A percentile compares a stretch with the other conserved stretches of the same genome.
phyloP scores from a whole-genome alignment of 2,888 invertebrate species.

The Drosophila villosipedis region DNA sequence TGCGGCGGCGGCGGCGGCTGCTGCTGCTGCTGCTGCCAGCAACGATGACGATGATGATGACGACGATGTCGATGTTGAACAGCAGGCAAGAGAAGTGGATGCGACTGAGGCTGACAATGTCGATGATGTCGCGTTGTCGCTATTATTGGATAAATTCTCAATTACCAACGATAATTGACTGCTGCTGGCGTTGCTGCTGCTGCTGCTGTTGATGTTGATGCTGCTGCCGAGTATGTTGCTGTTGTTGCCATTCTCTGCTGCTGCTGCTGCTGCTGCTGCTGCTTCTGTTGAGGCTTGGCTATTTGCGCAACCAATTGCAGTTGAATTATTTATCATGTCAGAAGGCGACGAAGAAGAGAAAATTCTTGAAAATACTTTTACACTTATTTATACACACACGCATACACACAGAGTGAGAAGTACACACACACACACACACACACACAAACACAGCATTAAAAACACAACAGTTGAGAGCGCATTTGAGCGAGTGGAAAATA shows the following conservation, averaged over 20 bases:
- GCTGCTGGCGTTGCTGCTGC: slow-evolving; percentile 56
- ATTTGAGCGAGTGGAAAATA: slow-evolving; percentile 68
- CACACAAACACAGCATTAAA: slow-evolving; percentile 56
- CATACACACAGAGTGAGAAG: slow-evolving; percentile 26
- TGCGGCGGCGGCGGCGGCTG: slow-evolving; percentile 1
- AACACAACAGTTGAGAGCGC: slow-evolving; percentile 48
- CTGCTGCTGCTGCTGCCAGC: background rate
- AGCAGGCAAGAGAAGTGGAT: slow-evolving; percentile 33
- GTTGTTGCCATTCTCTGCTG: slow-evolving; percentile 47
- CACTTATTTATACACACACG: slow-evolving; percentile 65
- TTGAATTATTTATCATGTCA: slow-evolving; percentile 81
- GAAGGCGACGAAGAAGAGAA: slow-evolving; percentile 67
- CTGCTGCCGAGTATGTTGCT: slow-evolving; percentile 45
- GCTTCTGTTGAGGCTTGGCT: slow-evolving; percentile 56
- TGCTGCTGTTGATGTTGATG: slow-evolving; percentile 42
- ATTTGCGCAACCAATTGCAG: slow-evolving; percentile 77
- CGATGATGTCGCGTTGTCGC: slow-evolving; percentile 70
- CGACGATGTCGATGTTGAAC: slow-evolving; percentile 52
- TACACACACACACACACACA: slow-evolving; percentile 31
- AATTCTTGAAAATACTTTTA: slow-evolving; percentile 78
- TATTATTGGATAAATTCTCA: slow-evolving; percentile 84
- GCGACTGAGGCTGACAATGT: slow-evolving; percentile 8
- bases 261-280: slow-evolving; percentile 35
- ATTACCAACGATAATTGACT: slow-evolving; percentile 84
- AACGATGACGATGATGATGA: slow-evolving; percentile 33